Evolutionary conservation across 2,888 invertebrate species (phyloP).

Genomic region (Meliscaeva auricollis): DNA sequence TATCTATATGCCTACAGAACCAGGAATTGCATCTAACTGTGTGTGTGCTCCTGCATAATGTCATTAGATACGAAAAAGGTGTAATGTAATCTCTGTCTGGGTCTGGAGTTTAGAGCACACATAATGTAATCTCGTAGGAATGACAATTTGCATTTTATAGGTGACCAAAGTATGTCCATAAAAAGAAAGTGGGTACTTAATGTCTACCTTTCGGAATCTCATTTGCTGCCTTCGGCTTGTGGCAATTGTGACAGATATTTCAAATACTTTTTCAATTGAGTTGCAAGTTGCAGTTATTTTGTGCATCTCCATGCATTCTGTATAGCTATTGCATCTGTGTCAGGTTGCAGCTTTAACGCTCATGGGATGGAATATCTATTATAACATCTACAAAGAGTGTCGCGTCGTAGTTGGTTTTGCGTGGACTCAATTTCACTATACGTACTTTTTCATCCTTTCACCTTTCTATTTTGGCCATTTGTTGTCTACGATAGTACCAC

Average conservation of each 20-base stretch:
- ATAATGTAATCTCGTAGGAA: constrained; percentile 12
- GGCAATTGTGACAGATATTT: constrained; percentile 45
- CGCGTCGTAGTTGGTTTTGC: constrained; percentile 37
- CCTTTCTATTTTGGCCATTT: constrained; percentile 61
- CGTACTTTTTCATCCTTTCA: constrained; percentile 62
- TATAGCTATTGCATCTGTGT: constrained; percentile 21
- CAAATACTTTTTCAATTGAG: constrained; percentile 34
- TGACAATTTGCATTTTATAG: constrained; percentile 42
- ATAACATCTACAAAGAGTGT: constrained; percentile 5
- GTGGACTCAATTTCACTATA: constrained; percentile 67
- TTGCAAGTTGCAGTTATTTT: not conserved
- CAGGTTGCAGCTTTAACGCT: constrained; percentile 29
- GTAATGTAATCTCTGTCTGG: constrained; percentile 38
- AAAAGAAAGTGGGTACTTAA: constrained; percentile 63
- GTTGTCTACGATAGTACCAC: constrained; percentile 8
- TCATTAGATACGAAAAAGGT: constrained; percentile 9
- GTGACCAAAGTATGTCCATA: constrained; percentile 45
- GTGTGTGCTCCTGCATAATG: not conserved
- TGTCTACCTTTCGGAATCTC: constrained; percentile 30
- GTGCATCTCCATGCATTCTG: too few species aligned
- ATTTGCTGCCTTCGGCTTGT: not conserved
- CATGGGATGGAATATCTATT: constrained; percentile 22
- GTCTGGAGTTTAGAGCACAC: constrained; percentile 7
- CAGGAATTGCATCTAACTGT: constrained; percentile 29
- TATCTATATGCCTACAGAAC: not conserved